Conservation (phyloP, 2,113 vertebrate species). For the Tachuris rubrigastra region DNA sequence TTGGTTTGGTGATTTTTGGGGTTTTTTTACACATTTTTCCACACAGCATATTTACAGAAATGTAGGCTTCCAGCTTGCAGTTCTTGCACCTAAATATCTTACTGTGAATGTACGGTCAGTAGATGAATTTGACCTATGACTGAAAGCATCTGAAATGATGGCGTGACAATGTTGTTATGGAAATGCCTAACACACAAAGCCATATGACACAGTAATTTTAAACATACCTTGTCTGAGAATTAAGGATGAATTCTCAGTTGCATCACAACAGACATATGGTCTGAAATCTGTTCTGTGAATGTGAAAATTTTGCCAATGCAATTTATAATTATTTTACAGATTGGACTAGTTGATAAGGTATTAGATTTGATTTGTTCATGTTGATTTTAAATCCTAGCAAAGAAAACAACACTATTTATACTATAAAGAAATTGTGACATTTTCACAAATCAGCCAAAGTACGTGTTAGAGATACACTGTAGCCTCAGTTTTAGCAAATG, state of each 20-base stretch:
- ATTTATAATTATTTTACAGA: constrained; percentile 53
- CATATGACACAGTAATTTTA: constrained; percentile 34
- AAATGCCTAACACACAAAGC: not conserved
- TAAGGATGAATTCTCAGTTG: constrained; percentile 27
- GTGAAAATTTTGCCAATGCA: constrained; percentile 34
- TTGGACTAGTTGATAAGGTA: not conserved
- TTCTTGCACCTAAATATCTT: not conserved
- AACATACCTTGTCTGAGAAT: constrained; percentile 35
- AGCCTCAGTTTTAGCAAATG: not conserved
- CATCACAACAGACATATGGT: constrained; percentile 67
- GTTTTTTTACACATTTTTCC: not conserved
- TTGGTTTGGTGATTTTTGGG: not conserved
- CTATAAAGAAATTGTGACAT: not conserved
- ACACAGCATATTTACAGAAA: not conserved
- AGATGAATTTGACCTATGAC: not conserved
- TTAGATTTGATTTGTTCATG: not conserved
- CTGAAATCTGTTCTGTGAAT: constrained; percentile 62
- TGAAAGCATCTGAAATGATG: constrained; percentile 1
- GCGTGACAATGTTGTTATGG: not conserved
- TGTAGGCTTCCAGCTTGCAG: not conserved
- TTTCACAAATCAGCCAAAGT: not conserved
- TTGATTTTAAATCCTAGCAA: not conserved
- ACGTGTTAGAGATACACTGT: not conserved
- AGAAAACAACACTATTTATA: not conserved
- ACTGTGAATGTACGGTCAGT: not conserved